Evolutionary conservation across 23 tunicate species (phyloP).

Genomic region (Halocynthia aurantium): DNA sequence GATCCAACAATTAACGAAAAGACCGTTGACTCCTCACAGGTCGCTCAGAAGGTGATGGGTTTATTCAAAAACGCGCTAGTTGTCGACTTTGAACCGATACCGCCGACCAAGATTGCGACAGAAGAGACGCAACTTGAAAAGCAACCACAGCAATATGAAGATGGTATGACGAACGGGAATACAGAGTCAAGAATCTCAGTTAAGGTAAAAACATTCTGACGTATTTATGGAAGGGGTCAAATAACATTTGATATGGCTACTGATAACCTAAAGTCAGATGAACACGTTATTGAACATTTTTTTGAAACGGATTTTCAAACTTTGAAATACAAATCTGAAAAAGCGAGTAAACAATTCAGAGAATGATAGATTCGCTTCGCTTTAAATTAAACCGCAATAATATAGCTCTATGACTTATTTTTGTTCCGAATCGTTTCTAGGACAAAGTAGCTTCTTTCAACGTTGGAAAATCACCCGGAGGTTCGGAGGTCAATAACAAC

Average conservation of each 20-base stretch:
- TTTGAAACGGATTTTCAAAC: no score
- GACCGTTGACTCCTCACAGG: conserved; percentile 37
- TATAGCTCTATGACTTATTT: no score
- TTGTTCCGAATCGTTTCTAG: not conserved
- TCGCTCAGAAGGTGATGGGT: conserved; percentile 75
- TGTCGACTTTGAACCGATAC: conserved; percentile 38
- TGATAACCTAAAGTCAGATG: no score
- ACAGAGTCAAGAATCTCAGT: conserved; percentile 1
- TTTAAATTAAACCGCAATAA: no score
- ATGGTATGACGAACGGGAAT: not conserved
- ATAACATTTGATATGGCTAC: no score
- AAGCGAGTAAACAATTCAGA: no score
- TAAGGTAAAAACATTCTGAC: not conserved
- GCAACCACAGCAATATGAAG: not conserved
- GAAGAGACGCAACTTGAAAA: not conserved
- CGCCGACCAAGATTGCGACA: not conserved
- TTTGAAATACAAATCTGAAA: no score
- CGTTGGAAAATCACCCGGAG: conserved; percentile 12
- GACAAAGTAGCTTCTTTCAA: conserved; percentile 10
- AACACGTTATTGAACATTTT: no score
- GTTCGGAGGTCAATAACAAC: not conserved
- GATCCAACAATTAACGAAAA: no score
- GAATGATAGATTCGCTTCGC: no score
- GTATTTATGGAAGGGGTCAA: no score
- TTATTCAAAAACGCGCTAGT: conserved; percentile 78